Evolutionary conservation across 2,113 vertebrate species (phyloP).

Genomic region (Scalopus aquaticus): DNA sequence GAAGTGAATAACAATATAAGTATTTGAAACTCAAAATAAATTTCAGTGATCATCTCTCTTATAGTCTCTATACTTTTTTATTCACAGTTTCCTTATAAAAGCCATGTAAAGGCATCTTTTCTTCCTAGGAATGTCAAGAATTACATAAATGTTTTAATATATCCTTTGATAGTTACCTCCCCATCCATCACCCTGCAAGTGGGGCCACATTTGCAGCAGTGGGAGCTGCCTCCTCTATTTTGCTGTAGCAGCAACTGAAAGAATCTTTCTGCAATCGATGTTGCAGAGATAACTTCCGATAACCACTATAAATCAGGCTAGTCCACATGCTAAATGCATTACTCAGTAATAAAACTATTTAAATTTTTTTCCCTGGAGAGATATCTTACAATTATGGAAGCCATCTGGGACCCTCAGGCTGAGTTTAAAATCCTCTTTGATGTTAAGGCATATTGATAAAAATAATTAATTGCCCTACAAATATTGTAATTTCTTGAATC

Average conservation of each 20-base stretch:
- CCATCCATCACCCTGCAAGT: background rate
- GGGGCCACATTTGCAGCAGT: background rate
- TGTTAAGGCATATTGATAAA: background rate
- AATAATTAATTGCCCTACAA: constrained; percentile 19
- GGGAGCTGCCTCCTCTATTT: background rate
- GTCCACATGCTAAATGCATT: constrained; percentile 48
- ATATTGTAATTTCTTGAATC: background rate
- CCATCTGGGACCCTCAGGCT: background rate
- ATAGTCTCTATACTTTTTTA: background rate
- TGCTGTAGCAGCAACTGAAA: background rate
- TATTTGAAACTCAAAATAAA: constrained; percentile 3
- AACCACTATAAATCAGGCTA: constrained; percentile 32
- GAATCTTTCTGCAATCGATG: background rate
- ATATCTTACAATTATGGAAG: constrained; percentile 34
- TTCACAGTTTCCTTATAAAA: constrained; percentile 13
- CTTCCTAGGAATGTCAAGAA: constrained; percentile 9
- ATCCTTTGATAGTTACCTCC: background rate
- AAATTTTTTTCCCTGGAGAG: constrained; percentile 42
- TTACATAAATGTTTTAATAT: background rate
- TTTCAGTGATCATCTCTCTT: background rate
- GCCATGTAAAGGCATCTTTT: background rate
- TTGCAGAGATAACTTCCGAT: constrained; percentile 28
- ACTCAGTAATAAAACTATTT: constrained; percentile 42
- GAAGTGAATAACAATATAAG: background rate
- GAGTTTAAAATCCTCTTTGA: constrained; percentile 50